Percentiles rank a stretch among this genome's conserved stretches.
phyloP scores from a whole-genome alignment of 2,888 invertebrate genomes.

The Tupiocoris notatus region DNA sequence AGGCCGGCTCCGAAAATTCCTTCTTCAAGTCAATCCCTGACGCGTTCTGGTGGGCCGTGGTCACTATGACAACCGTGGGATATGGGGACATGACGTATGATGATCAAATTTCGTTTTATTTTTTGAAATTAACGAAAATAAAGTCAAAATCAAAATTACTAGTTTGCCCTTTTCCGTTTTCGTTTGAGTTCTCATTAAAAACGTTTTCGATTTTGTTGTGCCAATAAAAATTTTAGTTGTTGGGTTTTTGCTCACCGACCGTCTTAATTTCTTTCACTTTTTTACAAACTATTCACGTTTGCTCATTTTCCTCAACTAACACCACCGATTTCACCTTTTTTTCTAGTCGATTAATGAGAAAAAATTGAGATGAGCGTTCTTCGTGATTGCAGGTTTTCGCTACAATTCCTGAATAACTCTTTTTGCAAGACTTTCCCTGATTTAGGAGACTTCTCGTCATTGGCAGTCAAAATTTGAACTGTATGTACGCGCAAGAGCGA shows the following conservation, averaged over 20 bases:
- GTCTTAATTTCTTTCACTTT: background rate
- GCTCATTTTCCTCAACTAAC: background rate
- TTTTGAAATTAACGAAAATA: slow-evolving; percentile 54
- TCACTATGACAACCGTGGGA: slow-evolving; percentile 99
- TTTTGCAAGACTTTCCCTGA: too few relatives aligned
- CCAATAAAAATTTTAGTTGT: slow-evolving; percentile 1
- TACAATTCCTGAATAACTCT: too few relatives aligned
- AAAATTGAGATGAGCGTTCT: too few relatives aligned
- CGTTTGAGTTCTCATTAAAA: slow-evolving; percentile 35
- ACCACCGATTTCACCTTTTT: background rate
- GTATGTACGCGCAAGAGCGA: too few relatives aligned
- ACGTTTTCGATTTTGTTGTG: slow-evolving; percentile 31
- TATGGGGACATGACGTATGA: slow-evolving; percentile 99
- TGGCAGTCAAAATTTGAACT: too few relatives aligned
- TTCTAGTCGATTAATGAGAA: background rate
- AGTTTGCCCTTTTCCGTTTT: slow-evolving; percentile 48
- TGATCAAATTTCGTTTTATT: slow-evolving; percentile 53
- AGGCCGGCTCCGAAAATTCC: slow-evolving; percentile 99
- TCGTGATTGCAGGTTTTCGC: too few relatives aligned
- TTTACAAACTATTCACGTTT: slow-evolving; percentile 4
- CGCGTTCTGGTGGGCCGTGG: slow-evolving; percentile 99
- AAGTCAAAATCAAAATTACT: slow-evolving; percentile 24
- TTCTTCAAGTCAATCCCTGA: slow-evolving; percentile 99
- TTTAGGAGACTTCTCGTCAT: too few relatives aligned
- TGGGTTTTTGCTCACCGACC: background rate